Base-by-base conservation (phyloP, 1,140 invertebrate genomes). In the Chrysoperla carnea region DNA sequence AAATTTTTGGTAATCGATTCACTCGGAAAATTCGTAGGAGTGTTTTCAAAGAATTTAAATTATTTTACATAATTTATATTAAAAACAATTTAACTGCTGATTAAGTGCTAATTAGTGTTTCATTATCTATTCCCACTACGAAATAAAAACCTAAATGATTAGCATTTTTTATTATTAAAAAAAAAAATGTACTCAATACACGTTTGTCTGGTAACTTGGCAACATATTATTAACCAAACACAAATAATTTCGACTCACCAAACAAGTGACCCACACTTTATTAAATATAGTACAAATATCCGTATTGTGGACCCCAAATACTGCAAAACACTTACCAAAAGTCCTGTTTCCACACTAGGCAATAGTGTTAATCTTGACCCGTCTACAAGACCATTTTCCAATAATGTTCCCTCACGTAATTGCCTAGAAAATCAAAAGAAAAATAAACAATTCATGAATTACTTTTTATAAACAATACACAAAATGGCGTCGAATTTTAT, bases 311-410 rank as follows among this genome's bases (percentile, higher is more conserved):
- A 23, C 13, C 14, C 12, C 4, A 6, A 12, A 37, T 6, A 12
- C n/a, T 13, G 33, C n/a, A n/a, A 39, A n/a, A 44, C 44, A 75
- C 83, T 83, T 72, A 93, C 90, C 78, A 91, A 67, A 52, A 93
- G 69, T 61, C 90, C 90, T 51, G 87, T 92, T 72, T 93, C 89
- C 41, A 93, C 85, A 66, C 81, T 90, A 40, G 89, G 90, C 55
- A 93, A 72, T 52, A 94, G 69, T 48, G 86, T 90, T 46, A 93
- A 75, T 53, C 82, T 77, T 50, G 86, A 83, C 45, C 86, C 87
- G 63, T 93, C 83, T 57, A 79, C 70, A 45, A 94, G 67, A 46
- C 80, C 78, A 66, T 94, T 87, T 59, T 92, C 85, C 61, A 78
- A 70, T 35, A 92, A 67, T 45, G 77, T 85, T 37, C 88, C 87